Conservation (phyloP, 2,113 vertebrate species). For the Panthera leo region DNA sequence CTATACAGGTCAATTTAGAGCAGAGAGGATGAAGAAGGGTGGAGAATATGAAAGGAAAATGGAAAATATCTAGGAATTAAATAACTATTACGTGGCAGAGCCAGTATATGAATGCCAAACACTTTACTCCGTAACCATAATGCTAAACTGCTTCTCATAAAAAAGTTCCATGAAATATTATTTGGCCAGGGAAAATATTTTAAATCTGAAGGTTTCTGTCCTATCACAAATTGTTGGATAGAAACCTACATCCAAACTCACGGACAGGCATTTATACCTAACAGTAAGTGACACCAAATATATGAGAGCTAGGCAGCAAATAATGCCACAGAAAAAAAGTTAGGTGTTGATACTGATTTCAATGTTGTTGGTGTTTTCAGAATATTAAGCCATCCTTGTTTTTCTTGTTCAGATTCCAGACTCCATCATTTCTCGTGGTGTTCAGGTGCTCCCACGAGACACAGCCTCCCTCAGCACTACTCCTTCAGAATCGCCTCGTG, state of each 20-base stretch:
- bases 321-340: neutral
- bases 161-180: constrained; percentile 1
- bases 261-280: neutral
- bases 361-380: constrained; percentile 4
- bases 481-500: constrained; percentile 98
- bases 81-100: constrained; percentile 20
- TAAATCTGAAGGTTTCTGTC: constrained; percentile 37
- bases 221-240: neutral
- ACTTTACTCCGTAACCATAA: neutral
- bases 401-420: constrained; percentile 94
- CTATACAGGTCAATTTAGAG: neutral
- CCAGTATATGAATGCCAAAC: neutral
- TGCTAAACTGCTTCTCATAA: neutral
- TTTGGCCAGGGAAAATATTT: constrained; percentile 24
- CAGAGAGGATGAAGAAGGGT: neutral
- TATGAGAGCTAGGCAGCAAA: neutral
- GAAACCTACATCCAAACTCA: no score
- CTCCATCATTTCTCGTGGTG: constrained; percentile 98
- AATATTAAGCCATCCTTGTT: constrained; percentile 47
- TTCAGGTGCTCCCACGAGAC: constrained; percentile 99
- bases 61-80: constrained; percentile 17
- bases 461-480: constrained; percentile 99
- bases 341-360: neutral
- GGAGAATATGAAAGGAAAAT: constrained; percentile 38
- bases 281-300: neutral